Conservation (phyloP, 2,113 vertebrate genomes). For the Motacilla alba region DNA sequence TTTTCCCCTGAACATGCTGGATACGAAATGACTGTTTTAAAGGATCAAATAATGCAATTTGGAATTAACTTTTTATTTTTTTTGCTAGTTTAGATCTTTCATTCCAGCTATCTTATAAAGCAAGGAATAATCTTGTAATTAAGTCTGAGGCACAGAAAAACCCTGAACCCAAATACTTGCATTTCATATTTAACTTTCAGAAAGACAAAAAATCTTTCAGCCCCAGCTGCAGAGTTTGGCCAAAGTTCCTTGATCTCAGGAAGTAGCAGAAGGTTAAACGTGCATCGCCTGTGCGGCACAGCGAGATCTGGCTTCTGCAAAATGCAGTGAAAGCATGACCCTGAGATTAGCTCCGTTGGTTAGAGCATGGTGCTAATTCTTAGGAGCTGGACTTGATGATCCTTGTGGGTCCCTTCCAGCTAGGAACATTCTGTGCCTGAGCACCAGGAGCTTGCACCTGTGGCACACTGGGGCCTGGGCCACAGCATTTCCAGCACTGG, state of each 20-base stretch:
- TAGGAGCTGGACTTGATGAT: not conserved
- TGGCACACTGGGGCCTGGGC: not conserved
- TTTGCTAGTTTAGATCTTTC: not conserved
- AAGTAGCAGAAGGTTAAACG: fast-evolving
- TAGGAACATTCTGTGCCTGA: not conserved
- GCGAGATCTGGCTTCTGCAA: fast-evolving
- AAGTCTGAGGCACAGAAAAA: not conserved
- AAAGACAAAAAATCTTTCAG: not conserved
- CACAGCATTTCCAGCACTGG: not conserved
- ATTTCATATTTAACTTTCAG: not conserved
- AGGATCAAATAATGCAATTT: not conserved
- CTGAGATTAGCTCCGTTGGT: not conserved
- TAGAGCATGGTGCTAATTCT: not conserved
- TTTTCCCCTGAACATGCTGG: not conserved
- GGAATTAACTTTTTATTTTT: not conserved
- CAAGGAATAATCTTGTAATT: not conserved
- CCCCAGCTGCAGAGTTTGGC: not conserved
- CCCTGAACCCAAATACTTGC: not conserved
- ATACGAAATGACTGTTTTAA: not conserved
- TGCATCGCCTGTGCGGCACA: fast-evolving
- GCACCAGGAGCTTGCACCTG: not conserved
- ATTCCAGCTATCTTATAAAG: not conserved
- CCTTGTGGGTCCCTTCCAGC: not conserved
- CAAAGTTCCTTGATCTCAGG: not conserved
- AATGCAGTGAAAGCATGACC: fast-evolving